A percentile compares a stretch with the other conserved stretches of the same genome.
Evolutionary conservation across 2,888 invertebrate genomes (phyloP).

Genomic region (Clistopyga incitator): DNA sequence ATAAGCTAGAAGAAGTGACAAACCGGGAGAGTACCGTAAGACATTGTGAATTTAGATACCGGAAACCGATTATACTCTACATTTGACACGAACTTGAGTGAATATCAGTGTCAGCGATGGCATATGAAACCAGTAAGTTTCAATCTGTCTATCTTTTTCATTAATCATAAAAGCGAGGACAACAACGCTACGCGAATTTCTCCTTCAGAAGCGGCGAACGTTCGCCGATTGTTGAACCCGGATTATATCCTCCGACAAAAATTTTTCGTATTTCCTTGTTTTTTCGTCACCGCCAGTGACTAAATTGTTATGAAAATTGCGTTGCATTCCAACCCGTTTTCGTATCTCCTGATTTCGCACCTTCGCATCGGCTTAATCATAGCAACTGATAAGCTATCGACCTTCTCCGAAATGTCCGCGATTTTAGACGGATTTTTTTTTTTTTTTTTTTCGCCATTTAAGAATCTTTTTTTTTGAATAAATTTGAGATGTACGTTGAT

Average conservation of each 20-base stretch:
- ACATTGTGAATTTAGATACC: constrained; percentile 26
- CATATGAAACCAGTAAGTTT: constrained; percentile 81
- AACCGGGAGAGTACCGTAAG: constrained; percentile 45
- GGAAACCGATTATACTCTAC: neutral
- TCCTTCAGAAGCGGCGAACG: constrained; percentile 53
- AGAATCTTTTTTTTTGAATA: neutral
- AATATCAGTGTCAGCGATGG: constrained; percentile 74
- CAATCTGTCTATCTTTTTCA: neutral
- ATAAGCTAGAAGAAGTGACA: constrained; percentile 52
- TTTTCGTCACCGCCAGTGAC: constrained; percentile 9
- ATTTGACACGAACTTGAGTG: constrained; percentile 59
- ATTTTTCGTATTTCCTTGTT: neutral
- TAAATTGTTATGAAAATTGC: neutral
- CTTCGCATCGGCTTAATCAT: neutral
- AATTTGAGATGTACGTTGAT: too few relatives aligned
- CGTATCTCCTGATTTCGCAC: neutral
- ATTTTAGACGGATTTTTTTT: neutral
- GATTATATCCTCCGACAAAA: constrained; percentile 25
- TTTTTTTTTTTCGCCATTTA: constrained; percentile 11
- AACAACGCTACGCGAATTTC: constrained; percentile 17
- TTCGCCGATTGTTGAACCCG: constrained; percentile 56
- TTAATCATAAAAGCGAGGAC: neutral
- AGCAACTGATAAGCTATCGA: constrained; percentile 16
- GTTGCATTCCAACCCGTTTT: neutral
- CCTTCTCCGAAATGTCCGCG: constrained; percentile 5